Evolutionary conservation across 1,140 invertebrate genomes (phyloP), one percentile per base, ranked within the genome.

Genomic region (Whitmania pigra): DNA sequence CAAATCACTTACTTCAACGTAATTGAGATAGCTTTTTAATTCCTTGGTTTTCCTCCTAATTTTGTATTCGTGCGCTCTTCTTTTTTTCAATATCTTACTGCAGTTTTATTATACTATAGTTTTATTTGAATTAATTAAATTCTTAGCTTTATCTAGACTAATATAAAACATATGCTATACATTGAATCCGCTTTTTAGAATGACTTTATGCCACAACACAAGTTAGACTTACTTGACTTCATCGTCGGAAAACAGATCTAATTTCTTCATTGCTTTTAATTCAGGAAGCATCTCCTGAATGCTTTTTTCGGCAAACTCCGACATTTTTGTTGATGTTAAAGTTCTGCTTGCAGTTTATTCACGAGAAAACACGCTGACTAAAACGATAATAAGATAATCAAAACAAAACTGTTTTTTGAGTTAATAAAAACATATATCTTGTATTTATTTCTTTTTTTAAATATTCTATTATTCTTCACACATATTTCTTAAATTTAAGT

Each of bases 31-130:
- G 18, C 29, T 31, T 63, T 63, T 63, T 20, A 63, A 63, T 31
- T 63, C 22, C 57, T 63, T 63, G 2, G 29, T 63, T 63, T 63
- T 63, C 29, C 57, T 63, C 18, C 29, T 63, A 25, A 31, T 63
- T 31, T 63, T 63, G 57, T 63, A 63, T 31, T 63, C 57, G 20
- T 63, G 57, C 11, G 57, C 57, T 63, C 57, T 63, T 63, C 57
- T 22, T 31, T 63, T 63, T 63, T 63, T 63, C 57, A 63, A 63
- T 22, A 63, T 63, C 29, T 63, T 63, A 63, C 57, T 63, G 22
- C 6, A 36, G 31, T 36, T 6, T 3, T 36, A n/a, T n/a, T n/a
- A n/a, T n/a, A n/a, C n/a, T n/a, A 36, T 2, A 36, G 31, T 36
- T 36, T 63, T 6, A 63, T 22, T 1, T 63, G 22, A 63, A 6